Evolutionary conservation across 2,888 invertebrate genomes (phyloP), one percentile per base, ranked within the genome.

Genomic region (Callosobruchus maculatus): DNA sequence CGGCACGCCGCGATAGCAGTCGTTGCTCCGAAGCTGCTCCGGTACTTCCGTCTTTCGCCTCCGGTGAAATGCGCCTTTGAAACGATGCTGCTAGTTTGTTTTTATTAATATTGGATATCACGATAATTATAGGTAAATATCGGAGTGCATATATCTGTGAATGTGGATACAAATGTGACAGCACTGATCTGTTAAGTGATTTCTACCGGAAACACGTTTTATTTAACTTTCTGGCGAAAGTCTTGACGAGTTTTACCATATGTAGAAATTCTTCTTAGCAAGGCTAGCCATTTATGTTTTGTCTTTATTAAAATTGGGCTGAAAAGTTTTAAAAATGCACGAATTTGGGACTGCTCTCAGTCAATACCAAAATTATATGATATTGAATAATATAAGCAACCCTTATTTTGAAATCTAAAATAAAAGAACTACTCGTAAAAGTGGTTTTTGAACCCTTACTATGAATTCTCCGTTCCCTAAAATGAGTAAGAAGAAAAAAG

Each of bases 1-100:
- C 76, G 72, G 73, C 76, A 69, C 74, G 70, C 73, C 78, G 78
- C 74, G 75, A 71, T 49, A 49, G 13, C 3, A 49, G 49, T 49
- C 3, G 49, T 49, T 49, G 49, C 49, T 49, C 49, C 49, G 49
- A 0, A 1, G 18, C 1, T 49, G 13, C 7, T 49, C 49, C 13
- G 49, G 49, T 49, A 18, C 13, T 49, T 49, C 49, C 49, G 49
- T 49, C 49, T 49, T 49, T 49, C 49, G 13, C 7, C 49, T 49
- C 49, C 49, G 49, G 49, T 49, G 13, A 49, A 3, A 49, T 49
- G 26, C 26, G 26, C 7, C 26, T 26, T 26, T 26, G 49, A 49
- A 49, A 49, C 9, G 49, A 49, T 49, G 13, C 49, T 18, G 49
- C 49, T 49, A 49, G 49, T 49, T 49, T 49, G 49, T 1, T 49